These are phyloP conservation scores for Plagiodera versicolora DNA, from an alignment of 2,888 invertebrate genomes.

Conservation along the genomic window DNA sequence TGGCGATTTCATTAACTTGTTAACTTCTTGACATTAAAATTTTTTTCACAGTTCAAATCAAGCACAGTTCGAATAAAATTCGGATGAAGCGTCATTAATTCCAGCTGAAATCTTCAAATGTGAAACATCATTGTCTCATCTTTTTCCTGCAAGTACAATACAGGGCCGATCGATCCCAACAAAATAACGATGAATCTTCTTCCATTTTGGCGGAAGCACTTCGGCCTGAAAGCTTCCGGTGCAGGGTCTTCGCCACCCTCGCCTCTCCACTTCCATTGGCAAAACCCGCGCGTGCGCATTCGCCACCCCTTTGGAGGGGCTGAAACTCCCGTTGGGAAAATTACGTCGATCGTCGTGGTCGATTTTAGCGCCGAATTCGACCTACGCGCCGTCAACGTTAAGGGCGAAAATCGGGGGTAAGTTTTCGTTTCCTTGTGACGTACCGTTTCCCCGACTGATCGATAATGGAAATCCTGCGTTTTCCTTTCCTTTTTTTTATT, in stretches of 20 bases:
- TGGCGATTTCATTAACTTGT: too few species aligned
- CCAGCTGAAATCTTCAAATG: too few species aligned
- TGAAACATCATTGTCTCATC: too few species aligned
- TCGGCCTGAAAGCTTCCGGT: conserved; percentile 52
- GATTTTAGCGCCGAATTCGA: too few species aligned
- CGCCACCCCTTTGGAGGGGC: conserved; percentile 14
- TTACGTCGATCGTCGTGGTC: too few species aligned
- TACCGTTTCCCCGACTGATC: conserved; percentile 37
- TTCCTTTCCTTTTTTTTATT: conserved; percentile 23
- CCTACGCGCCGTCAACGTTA: not conserved
- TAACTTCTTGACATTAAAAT: too few species aligned
- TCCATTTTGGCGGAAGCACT: conserved; percentile 53
- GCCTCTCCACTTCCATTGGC: conserved; percentile 42
- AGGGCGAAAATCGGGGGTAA: not conserved
- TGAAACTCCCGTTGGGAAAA: conserved; percentile 18
- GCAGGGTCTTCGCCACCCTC: conserved; percentile 43
- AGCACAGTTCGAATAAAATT: too few species aligned
- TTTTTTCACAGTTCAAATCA: too few species aligned
- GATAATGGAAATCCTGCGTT: conserved; percentile 48
- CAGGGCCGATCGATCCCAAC: not conserved
- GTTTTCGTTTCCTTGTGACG: not conserved
- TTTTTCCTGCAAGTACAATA: too few species aligned
- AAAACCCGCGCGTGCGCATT: conserved; percentile 37
- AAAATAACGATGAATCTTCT: conserved; percentile 43
- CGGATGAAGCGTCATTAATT: too few species aligned